Base-by-base conservation (phyloP, 1,140 invertebrate genomes). In the Micrasema longulum region DNA sequence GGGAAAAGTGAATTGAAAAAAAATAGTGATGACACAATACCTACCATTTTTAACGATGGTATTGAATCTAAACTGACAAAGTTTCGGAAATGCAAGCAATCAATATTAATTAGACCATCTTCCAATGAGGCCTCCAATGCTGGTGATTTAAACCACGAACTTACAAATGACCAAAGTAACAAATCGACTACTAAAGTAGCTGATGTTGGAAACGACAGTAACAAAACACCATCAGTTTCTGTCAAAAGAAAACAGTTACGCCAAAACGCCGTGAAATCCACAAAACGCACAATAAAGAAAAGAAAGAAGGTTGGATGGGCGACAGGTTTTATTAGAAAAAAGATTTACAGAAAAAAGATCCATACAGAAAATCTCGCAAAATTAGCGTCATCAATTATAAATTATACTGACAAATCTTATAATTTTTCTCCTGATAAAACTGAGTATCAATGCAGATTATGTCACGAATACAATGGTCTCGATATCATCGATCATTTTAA, bases 401-500 rank as follows among this genome's bases (percentile, higher is more conserved):
- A 64, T n/a, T 47, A 18, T 23, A 43, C n/a, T 20, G 4, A 43
- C 16, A 65, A 45, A 31, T 12, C 38, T 31, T 84, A 85, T 72
- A 82, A 83, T 64, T 85, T 84, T 72, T 12, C 53, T 35, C 80
- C 80, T 71, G 78, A 80, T 72, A 55, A 76, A 16, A 67, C 12
- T 4, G 84, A 75, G 31, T 86, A 87, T 47, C 78, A 82, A 12
- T 93, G 84, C 75, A 80, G 79, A 45, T 53, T 90, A 2, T 92
- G 91, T 77, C 62, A 77, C 0, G 43, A 66, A 18, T 91, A 87
- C 71, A 80, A 76, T 35, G 89, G 90, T 0, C 84, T 84, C 55
- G 86, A 88, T 41, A 91, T 92, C 20, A 88, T 91, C 0, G 80
- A 85, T 43, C 91, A 93, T 81, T 91, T 91, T 70, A 87, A 87